phyloP scores from a whole-genome alignment of 2,888 invertebrate genomes.

The Cataglyphis altisquamis region DNA sequence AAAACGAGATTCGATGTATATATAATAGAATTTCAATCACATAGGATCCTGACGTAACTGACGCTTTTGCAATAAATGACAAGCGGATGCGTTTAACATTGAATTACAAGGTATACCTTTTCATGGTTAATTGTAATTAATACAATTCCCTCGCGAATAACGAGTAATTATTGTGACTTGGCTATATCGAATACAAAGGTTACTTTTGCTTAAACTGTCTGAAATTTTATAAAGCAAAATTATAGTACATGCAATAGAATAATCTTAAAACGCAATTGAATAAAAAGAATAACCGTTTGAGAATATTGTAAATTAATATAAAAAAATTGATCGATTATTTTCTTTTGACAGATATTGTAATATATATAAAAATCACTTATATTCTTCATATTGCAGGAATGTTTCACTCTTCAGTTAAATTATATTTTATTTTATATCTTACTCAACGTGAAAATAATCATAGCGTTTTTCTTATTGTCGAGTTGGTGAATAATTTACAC shows the following conservation, averaged over 20 bases:
- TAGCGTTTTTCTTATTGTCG: neutral
- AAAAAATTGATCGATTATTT: neutral
- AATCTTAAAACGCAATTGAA: neutral
- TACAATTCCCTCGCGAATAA: neutral
- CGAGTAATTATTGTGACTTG: neutral
- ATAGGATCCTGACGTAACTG: neutral
- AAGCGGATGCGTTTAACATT: slow-evolving; percentile 1
- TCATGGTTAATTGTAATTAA: neutral
- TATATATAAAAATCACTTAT: neutral
- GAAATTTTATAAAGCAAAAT: neutral
- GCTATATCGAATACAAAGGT: neutral
- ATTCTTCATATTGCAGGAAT: neutral
- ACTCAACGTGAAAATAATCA: neutral
- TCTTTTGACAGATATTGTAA: neutral
- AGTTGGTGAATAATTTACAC: neutral
- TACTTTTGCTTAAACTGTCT: neutral
- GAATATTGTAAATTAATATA: neutral
- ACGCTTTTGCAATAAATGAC: neutral
- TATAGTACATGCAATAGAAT: neutral
- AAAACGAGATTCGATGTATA: neutral
- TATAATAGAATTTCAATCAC: neutral
- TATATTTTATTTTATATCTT: neutral
- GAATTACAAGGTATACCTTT: neutral
- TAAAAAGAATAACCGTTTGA: neutral
- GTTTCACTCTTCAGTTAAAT: neutral